Evolutionary conservation across 2,113 vertebrate genomes (phyloP).

Genomic region (Glareola pratincola): DNA sequence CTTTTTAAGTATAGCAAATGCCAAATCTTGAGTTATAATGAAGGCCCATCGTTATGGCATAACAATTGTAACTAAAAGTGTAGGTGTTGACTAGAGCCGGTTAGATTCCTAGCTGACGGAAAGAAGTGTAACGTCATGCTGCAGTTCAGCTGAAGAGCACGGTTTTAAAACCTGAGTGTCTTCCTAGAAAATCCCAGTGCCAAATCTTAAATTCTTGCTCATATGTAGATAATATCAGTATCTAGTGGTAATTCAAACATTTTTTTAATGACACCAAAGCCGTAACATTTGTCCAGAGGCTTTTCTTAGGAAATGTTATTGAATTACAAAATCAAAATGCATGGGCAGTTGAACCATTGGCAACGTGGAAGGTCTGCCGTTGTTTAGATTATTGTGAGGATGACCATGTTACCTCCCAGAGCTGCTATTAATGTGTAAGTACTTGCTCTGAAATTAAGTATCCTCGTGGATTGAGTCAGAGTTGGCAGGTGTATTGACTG

Average conservation of each 20-base stretch:
- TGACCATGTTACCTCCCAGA: background rate
- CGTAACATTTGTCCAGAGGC: background rate
- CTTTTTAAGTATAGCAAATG: background rate
- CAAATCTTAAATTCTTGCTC: background rate
- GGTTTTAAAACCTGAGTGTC: background rate
- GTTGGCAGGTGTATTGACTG: background rate
- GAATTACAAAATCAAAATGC: background rate
- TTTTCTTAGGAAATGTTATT: background rate
- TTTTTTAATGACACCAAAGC: background rate
- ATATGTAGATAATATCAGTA: background rate
- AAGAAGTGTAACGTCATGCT: accelerated
- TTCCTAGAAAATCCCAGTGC: background rate
- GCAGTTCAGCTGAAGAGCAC: background rate
- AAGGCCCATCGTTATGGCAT: background rate
- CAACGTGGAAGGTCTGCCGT: background rate
- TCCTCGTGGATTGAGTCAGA: background rate
- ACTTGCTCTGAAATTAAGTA: background rate
- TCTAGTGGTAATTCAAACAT: background rate
- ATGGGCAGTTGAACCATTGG: background rate
- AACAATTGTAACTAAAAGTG: background rate
- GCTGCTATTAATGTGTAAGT: background rate
- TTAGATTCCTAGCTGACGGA: background rate
- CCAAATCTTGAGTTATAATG: background rate
- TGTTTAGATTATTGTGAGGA: background rate
- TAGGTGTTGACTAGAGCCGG: background rate